Percentiles rank a stretch among this genome's conserved stretches.
phyloP scores from a whole-genome alignment of 2,888 invertebrate genomes.

The Coecobrya sp. region DNA sequence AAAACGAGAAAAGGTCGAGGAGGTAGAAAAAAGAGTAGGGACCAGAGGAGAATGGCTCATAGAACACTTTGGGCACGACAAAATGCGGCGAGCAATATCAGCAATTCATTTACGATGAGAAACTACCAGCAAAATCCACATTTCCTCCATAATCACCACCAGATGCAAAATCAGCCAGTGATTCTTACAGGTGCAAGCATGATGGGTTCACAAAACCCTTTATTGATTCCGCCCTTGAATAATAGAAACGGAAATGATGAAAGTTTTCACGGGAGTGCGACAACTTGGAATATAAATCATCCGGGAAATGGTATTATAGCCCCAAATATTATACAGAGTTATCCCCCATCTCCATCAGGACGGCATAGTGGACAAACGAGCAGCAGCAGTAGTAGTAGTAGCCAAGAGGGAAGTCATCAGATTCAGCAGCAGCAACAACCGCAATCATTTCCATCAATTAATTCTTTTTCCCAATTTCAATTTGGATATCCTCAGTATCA shows the following conservation, averaged over 20 bases:
- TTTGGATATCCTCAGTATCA: conserved; percentile 20
- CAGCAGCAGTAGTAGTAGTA: conserved; percentile 41
- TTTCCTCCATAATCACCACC: conserved; percentile 48
- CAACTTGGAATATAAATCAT: conserved; percentile 73
- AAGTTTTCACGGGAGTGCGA: conserved; percentile 50
- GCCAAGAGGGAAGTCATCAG: conserved; percentile 39
- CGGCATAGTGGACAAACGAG: conserved; percentile 26
- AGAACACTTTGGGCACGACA: conserved; percentile 62
- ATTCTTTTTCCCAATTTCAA: background rate
- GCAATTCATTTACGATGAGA: background rate
- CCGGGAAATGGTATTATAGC: conserved; percentile 56
- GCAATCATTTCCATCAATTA: background rate
- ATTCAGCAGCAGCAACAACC: background rate
- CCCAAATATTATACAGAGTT: conserved; percentile 19
- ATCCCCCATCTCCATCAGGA: background rate
- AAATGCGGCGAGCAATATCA: conserved; percentile 37
- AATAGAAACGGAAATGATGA: conserved; percentile 59
- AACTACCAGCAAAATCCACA: conserved; percentile 16
- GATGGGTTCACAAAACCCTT: conserved; percentile 10
- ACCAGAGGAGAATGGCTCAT: conserved; percentile 59
- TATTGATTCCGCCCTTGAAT: conserved; percentile 6
- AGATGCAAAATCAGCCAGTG: conserved; percentile 32
- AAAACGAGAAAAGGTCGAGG: conserved; percentile 39
- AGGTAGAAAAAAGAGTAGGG: conserved; percentile 45
- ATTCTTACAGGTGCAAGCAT: conserved; percentile 52